These are phyloP conservation scores for Nyctibius bracteatus DNA, from an alignment of 2,113 vertebrate species.

Conservation along the genomic window DNA sequence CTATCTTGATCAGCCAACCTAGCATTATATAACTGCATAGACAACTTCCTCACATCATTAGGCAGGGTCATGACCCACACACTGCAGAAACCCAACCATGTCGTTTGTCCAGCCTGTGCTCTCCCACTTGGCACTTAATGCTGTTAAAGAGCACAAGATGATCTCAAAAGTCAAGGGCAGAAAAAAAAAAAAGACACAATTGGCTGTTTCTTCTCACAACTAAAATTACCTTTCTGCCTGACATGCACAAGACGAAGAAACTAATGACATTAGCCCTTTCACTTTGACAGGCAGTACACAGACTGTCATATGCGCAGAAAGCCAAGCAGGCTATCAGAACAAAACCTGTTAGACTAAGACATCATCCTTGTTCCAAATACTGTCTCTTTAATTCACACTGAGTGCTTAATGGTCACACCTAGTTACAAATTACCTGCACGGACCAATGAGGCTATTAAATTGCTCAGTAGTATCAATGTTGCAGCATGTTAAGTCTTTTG, in stretches of 20 bases:
- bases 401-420: neutral
- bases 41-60: neutral
- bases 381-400: neutral
- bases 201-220: neutral
- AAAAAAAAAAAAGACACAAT: neutral
- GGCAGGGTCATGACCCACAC: neutral
- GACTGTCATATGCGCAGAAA: constrained; percentile 3
- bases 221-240: neutral
- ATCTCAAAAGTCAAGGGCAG: neutral
- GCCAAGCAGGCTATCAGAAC: neutral
- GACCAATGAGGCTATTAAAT: neutral
- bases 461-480: neutral
- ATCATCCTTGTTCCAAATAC: neutral
- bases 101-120: neutral
- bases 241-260: neutral
- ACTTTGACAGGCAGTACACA: neutral
- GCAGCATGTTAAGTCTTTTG: neutral
- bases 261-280: neutral
- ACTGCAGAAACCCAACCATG: neutral
- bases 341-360: neutral
- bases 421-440: neutral
- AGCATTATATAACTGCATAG: neutral
- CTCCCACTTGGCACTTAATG: neutral
- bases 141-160: neutral
- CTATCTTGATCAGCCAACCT: neutral